These are phyloP conservation scores for Gonioctena quinquepunctata DNA, from an alignment of 1,140 invertebrate genomes.

Conservation along the genomic window DNA sequence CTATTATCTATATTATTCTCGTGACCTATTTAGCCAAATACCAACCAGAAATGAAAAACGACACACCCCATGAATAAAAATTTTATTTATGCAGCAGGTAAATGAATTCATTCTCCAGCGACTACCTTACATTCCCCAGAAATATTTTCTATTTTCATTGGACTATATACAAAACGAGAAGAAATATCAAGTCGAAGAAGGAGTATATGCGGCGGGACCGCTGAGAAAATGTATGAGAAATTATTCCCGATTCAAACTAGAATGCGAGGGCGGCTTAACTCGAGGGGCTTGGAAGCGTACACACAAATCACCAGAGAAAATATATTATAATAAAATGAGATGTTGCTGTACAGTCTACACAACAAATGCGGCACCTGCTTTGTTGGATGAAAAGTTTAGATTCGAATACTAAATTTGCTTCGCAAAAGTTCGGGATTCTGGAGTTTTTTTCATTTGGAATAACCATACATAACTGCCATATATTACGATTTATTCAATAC, in stretches of 20 bases:
- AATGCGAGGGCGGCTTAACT: slow-evolving; percentile 8
- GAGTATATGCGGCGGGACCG: slow-evolving; percentile 6
- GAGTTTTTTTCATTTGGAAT: not conserved
- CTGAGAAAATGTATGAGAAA: slow-evolving; percentile 49
- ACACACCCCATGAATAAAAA: too few relatives aligned
- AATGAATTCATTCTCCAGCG: not conserved
- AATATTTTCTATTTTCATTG: slow-evolving; percentile 6
- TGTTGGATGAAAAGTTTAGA: not conserved
- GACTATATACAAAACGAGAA: slow-evolving; percentile 30
- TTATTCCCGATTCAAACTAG: slow-evolving; percentile 47
- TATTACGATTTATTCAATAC: too few relatives aligned
- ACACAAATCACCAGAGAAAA: slow-evolving; percentile 53
- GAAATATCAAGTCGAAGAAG: slow-evolving; percentile 36
- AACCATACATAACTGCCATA: too few relatives aligned
- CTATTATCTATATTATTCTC: too few relatives aligned
- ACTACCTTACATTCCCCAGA: not conserved
- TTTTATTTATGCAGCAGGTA: not conserved
- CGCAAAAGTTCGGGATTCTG: not conserved
- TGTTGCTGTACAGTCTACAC: slow-evolving; percentile 43
- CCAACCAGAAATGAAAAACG: too few relatives aligned
- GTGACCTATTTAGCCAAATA: too few relatives aligned
- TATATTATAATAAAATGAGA: slow-evolving; percentile 53
- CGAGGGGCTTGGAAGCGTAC: slow-evolving; percentile 35
- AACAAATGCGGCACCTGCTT: slow-evolving; percentile 28
- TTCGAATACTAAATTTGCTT: not conserved